Conservation (phyloP, 2,113 vertebrate species). For the crab-eating macaque (Macaca fascicularis) region DNA sequence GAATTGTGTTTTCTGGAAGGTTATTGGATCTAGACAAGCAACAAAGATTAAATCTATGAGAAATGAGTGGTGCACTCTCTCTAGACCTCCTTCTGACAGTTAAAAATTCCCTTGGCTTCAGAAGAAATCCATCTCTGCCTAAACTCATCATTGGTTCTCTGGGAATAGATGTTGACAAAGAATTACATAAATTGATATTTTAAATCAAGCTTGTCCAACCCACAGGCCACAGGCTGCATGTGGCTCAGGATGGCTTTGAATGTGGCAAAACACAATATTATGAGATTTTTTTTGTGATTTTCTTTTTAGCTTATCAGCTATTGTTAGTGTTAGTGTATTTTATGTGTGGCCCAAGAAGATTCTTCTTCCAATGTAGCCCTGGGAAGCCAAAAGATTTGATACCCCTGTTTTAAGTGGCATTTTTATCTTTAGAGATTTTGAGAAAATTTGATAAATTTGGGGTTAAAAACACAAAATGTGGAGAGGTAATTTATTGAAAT, state of each 20-base stretch:
- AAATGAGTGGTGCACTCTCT: neutral
- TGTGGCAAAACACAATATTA: too few relatives aligned
- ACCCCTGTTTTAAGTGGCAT: neutral
- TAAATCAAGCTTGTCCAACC: neutral
- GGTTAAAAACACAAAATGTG: neutral
- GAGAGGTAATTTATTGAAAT: neutral
- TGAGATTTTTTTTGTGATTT: too few relatives aligned
- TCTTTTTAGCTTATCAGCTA: too few relatives aligned
- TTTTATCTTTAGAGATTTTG: conserved; percentile 20
- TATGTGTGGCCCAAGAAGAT: too few relatives aligned
- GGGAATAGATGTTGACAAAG: neutral
- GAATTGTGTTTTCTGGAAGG: neutral
- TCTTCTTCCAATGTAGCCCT: too few relatives aligned
- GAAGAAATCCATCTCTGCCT: neutral
- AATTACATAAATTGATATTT: neutral
- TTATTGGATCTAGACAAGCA: neutral
- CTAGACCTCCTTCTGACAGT: neutral
- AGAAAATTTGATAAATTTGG: neutral
- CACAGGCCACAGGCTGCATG: too few relatives aligned
- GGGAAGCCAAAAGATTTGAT: too few relatives aligned
- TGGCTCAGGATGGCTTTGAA: too few relatives aligned
- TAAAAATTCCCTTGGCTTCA: neutral
- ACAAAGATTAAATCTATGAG: neutral
- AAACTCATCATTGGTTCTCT: neutral
- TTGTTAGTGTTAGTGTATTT: too few relatives aligned